Evolutionary conservation across 2,888 invertebrate species (phyloP).

Genomic region (Laothoe populi): DNA sequence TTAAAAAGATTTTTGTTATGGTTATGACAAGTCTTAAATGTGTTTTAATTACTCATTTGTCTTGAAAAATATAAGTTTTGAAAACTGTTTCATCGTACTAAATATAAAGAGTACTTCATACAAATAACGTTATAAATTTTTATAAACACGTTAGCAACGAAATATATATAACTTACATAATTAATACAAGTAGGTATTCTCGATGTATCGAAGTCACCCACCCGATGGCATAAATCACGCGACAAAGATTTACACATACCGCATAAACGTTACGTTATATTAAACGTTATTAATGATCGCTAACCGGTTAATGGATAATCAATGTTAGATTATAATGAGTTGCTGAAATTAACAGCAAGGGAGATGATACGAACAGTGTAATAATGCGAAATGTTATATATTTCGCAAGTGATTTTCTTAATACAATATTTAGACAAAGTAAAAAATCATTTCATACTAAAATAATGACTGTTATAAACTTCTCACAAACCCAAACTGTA

Average conservation of each 20-base stretch:
- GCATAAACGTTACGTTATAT: constrained; percentile 19
- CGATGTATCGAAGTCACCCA: constrained; percentile 11
- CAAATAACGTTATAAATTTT: not conserved
- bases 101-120: too few species aligned
- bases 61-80: not conserved
- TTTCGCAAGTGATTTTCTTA: too few species aligned
- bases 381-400: not conserved
- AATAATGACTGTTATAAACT: not conserved
- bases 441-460: not conserved
- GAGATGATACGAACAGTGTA: not conserved
- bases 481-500: constrained; percentile 6
- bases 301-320: constrained; percentile 21
- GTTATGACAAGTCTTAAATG: not conserved
- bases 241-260: constrained; percentile 21
- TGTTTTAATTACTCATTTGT: not conserved
- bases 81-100: too few species aligned
- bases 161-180: constrained; percentile 39
- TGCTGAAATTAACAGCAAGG: constrained; percentile 5
- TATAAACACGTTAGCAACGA: not conserved
- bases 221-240: constrained; percentile 20
- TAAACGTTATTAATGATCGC: constrained; percentile 35
- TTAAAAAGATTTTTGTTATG: not conserved
- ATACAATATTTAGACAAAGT: not conserved
- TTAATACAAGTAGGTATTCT: not conserved
- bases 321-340: constrained; percentile 22